Conservation (phyloP, 1,140 invertebrate genomes). For the Stegodyphus mimosarum region DNA sequence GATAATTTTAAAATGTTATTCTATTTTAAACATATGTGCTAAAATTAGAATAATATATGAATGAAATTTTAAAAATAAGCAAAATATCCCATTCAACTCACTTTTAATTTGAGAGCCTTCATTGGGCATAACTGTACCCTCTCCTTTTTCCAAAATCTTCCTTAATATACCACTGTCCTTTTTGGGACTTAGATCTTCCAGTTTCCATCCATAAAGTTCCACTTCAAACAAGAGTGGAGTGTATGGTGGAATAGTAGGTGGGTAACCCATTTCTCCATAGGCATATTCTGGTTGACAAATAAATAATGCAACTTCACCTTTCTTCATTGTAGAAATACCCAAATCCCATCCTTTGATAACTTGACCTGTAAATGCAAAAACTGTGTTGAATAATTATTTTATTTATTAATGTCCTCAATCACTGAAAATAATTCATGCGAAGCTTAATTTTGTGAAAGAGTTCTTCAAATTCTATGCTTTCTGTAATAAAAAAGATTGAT, state of each 20-base stretch:
- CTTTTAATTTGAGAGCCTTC: constrained; percentile 82
- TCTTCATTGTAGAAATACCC: constrained; percentile 93
- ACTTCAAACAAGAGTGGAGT: constrained; percentile 83
- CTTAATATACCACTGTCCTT: constrained; percentile 86
- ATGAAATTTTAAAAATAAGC: too few species aligned
- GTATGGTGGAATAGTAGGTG: constrained; percentile 89
- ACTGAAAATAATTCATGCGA: too few species aligned
- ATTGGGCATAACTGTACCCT: constrained; percentile 78
- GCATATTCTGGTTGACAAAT: constrained; percentile 91
- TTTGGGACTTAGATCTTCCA: constrained; percentile 86
- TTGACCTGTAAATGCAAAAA: constrained; percentile 69
- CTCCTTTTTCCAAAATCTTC: constrained; percentile 78
- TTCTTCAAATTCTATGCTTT: too few species aligned
- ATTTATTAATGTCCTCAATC: too few species aligned
- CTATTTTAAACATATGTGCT: too few species aligned
- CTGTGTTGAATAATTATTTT: background rate
- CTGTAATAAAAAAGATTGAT: too few species aligned
- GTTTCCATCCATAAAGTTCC: constrained; percentile 82
- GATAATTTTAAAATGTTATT: too few species aligned
- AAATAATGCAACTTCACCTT: constrained; percentile 84
- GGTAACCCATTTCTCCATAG: constrained; percentile 85
- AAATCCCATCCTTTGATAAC: constrained; percentile 97
- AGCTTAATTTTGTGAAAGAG: too few species aligned
- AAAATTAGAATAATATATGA: too few species aligned
- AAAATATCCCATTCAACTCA: constrained; percentile 66